Base-by-base conservation (phyloP, 2,797 vertebrate species). In the Chelmon rostratus region DNA sequence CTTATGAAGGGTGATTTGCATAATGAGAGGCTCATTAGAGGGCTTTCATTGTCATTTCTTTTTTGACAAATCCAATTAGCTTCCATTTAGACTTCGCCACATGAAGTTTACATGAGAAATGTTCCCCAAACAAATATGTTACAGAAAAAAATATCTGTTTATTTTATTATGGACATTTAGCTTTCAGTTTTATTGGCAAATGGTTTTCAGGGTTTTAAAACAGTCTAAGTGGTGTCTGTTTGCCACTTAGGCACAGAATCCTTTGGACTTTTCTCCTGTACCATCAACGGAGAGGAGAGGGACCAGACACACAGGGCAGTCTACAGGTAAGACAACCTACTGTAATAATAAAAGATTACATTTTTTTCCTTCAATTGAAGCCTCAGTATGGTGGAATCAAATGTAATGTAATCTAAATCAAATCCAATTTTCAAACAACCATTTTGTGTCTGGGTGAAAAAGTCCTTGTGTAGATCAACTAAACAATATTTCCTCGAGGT, bases 241-340 rank as follows among this genome's bases (percentile, higher is more conserved):
- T 83, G 16, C 44, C n/a, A 37, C 28, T 0, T 68, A 99, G 98
- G 98, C 90, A 99, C 98, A 1, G 98, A 99, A 89, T 99, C 98
- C 15, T 99, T 99, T 47, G 98, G 98, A 59, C 95, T 99, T 67
- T 99, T 99, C 85, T 99, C 98, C 8, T 99, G 98, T 88, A 94
- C 95, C 82, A 96, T 99, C 86, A 97, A 98, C 0, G 98, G 98
- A 2, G 97, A 99, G 87, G 98, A 99, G 88, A 93, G 96, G 76
- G 98, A 99, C 79, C 98, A 99, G 91, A 99, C 97, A 5, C 98
- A 99, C 80, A 96, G 98, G 10, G 98, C 98, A 0, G 98, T 99
- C 49, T 99, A 99, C 96, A 97, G 98, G 98, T 99, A 91, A 96
- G 88, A 79, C 57, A 12, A 8, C 8, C 25, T 40, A 9, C 4